These are phyloP conservation scores for Fregetta grallaria DNA, from an alignment of 2,113 vertebrate genomes.

Conservation along the genomic window DNA sequence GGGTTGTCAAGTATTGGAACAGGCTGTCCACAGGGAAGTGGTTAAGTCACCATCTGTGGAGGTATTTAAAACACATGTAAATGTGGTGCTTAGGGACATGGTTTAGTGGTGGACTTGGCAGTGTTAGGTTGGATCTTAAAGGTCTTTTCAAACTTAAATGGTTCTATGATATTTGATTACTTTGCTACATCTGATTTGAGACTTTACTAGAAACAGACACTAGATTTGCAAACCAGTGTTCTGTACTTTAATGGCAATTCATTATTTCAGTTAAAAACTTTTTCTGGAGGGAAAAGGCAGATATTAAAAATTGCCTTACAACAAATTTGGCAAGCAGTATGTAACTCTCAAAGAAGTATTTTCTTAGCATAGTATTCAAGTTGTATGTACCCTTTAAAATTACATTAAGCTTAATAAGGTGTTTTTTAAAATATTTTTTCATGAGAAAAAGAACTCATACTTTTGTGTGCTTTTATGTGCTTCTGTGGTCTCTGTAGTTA, in stretches of 20 bases:
- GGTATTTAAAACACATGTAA: no score
- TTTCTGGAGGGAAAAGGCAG: accelerated
- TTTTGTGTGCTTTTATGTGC: neutral
- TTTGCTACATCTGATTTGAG: neutral
- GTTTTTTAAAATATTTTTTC: neutral
- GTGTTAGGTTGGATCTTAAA: no score
- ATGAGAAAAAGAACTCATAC: neutral
- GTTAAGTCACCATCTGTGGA: no score
- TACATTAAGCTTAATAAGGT: neutral
- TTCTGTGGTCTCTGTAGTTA: neutral
- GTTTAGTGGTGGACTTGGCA: no score
- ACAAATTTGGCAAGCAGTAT: neutral
- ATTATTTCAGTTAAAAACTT: neutral
- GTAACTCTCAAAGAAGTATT: neutral
- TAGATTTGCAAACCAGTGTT: neutral
- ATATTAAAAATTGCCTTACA: neutral
- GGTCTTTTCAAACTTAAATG: no score
- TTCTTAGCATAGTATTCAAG: neutral
- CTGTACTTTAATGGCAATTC: neutral
- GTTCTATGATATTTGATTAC: neutral
- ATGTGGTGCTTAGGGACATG: no score
- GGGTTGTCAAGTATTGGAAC: no score
- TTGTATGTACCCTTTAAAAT: neutral
- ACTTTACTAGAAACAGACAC: neutral
- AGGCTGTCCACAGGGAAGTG: no score